Evolutionary conservation across 2,888 invertebrate species (phyloP).

Genomic region (Nebria brevicollis): DNA sequence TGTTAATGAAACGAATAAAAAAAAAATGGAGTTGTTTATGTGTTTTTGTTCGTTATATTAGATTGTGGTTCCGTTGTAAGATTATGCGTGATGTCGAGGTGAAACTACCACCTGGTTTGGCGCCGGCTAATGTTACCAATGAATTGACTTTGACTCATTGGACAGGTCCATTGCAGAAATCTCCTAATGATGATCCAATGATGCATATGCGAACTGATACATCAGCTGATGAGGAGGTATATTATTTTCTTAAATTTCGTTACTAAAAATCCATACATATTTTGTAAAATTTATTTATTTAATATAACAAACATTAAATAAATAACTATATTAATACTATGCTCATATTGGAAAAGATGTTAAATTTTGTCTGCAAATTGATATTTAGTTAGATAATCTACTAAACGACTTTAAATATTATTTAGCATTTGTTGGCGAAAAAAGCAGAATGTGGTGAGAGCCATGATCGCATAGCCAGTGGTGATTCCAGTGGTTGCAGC

Average conservation of each 20-base stretch:
- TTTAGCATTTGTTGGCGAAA: conserved; percentile 53
- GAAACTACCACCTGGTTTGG: conserved; percentile 74
- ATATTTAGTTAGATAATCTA: not conserved
- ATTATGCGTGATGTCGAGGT: conserved; percentile 76
- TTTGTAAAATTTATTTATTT: too few relatives aligned
- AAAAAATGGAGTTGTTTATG: not conserved
- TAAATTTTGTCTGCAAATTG: too few relatives aligned
- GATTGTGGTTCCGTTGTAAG: conserved; percentile 70
- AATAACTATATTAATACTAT: too few relatives aligned
- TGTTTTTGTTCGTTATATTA: conserved; percentile 55
- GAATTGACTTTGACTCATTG: conserved; percentile 52
- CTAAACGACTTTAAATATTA: not conserved
- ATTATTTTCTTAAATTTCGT: not conserved
- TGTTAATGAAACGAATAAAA: not conserved
- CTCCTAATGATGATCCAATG: conserved; percentile 25
- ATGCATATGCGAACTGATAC: conserved; percentile 49
- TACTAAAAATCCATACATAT: not conserved
- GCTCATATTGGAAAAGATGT: too few relatives aligned
- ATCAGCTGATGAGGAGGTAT: conserved; percentile 56
- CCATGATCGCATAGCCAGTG: conserved; percentile 52
- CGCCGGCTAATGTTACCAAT: conserved; percentile 52
- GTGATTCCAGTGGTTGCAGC: conserved; percentile 69
- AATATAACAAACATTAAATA: too few relatives aligned
- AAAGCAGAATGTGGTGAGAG: conserved; percentile 52
- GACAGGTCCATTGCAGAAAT: conserved; percentile 54